phyloP scores from a whole-genome alignment of 2,888 invertebrate genomes.

The Pollenia amentaria region DNA sequence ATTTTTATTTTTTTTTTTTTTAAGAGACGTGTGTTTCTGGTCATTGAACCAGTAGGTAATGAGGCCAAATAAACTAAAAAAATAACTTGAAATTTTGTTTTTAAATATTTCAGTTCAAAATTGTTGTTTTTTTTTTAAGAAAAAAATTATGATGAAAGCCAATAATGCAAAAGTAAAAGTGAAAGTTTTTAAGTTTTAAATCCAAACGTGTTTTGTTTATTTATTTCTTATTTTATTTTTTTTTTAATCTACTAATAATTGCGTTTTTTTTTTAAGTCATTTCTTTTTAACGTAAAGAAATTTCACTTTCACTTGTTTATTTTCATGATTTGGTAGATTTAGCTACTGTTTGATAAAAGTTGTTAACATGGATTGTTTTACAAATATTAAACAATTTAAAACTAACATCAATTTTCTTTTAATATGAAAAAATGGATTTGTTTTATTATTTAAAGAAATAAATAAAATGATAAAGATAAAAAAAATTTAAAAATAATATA shows the following conservation, averaged over 20 bases:
- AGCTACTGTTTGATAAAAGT: neutral
- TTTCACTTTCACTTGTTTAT: constrained; percentile 67
- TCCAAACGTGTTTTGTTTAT: constrained; percentile 63
- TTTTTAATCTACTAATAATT: constrained; percentile 14
- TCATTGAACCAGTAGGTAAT: constrained; percentile 66
- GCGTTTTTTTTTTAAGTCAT: constrained; percentile 14
- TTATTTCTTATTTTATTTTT: neutral
- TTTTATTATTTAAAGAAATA: neutral
- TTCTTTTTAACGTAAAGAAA: constrained; percentile 44
- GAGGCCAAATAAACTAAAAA: constrained; percentile 53
- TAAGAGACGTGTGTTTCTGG: constrained; percentile 44
- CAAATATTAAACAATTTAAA: too few species aligned
- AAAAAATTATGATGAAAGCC: constrained; percentile 46
- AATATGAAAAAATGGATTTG: neutral
- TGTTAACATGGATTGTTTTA: constrained; percentile 14
- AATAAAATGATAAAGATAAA: neutral
- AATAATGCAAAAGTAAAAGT: constrained; percentile 74
- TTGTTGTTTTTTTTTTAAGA: constrained; percentile 9
- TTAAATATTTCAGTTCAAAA: neutral
- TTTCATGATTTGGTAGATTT: neutral
- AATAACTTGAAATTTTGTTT: constrained; percentile 17
- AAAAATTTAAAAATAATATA: too few species aligned
- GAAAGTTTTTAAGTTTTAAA: constrained; percentile 64
- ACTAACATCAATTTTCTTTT: too few species aligned
- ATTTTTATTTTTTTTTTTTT: constrained; percentile 24